Percentiles rank a stretch among this genome's conserved stretches.
phyloP scores from a whole-genome alignment of 2,113 vertebrate species.

The Ailuropoda melanoleuca region DNA sequence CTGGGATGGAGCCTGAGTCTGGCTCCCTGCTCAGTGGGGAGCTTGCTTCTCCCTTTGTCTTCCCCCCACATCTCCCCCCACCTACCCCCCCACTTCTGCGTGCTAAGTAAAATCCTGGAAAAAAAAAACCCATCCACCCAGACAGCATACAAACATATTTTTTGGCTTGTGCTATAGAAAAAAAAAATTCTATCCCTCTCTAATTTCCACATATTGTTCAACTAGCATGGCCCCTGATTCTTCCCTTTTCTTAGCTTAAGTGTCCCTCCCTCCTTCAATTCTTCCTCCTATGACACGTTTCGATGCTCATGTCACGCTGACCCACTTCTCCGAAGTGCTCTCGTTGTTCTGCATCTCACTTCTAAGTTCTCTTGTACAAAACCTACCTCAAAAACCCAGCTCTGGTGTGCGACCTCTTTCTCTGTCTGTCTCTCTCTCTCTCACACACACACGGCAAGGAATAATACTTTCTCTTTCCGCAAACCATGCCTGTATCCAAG shows the following conservation, averaged over 20 bases:
- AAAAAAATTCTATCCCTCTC: neutral
- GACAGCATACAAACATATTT: neutral
- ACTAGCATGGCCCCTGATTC: neutral
- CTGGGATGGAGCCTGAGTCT: neutral
- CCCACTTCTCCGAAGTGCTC: neutral
- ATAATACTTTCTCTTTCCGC: neutral
- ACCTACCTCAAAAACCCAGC: neutral
- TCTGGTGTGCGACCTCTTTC: neutral
- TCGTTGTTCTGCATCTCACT: neutral
- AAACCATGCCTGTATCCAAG: neutral
- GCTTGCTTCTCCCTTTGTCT: neutral
- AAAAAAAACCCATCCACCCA: neutral
- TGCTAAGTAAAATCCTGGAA: neutral
- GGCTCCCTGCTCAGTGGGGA: neutral
- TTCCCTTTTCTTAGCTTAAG: neutral
- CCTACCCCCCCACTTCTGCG: neutral
- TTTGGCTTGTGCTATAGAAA: neutral
- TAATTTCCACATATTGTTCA: neutral
- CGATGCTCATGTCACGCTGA: neutral
- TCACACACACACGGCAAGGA: neutral
- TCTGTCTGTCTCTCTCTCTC: neutral
- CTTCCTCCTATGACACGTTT: neutral
- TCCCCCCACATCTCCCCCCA: fast-evolving
- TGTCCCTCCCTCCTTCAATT: neutral
- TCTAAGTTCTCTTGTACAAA: neutral